phyloP scores from a whole-genome alignment of 2,113 vertebrate genomes.

The Carassius gibelio region DNA sequence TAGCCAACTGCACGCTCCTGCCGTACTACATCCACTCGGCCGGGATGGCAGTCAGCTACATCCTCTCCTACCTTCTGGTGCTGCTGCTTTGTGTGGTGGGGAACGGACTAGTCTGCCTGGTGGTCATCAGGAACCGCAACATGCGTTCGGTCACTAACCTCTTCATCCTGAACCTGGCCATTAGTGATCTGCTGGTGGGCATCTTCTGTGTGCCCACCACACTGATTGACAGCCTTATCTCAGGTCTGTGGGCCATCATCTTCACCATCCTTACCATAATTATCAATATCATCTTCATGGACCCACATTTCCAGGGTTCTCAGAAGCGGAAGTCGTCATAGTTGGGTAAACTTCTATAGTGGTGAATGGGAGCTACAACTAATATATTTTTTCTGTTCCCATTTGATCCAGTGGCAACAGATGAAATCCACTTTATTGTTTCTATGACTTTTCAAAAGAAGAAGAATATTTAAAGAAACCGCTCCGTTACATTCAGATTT shows the following conservation, averaged over 20 bases:
- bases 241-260: neutral
- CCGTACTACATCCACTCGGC: constrained; percentile 54
- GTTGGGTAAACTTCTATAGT: too few species aligned
- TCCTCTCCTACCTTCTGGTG: constrained; percentile 52
- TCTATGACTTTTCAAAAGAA: too few species aligned
- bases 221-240: neutral
- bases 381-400: too few species aligned
- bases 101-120: constrained; percentile 57
- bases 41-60: constrained; percentile 48
- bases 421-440: too few species aligned
- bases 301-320: too few species aligned
- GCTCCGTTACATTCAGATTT: neutral
- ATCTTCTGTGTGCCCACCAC: neutral
- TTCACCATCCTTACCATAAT: too few species aligned
- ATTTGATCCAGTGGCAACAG: too few species aligned
- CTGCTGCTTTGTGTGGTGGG: constrained; percentile 55
- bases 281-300: too few species aligned
- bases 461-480: too few species aligned
- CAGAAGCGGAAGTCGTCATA: too few species aligned
- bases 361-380: too few species aligned
- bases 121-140: constrained; percentile 57
- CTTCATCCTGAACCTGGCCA: neutral
- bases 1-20: constrained; percentile 37
- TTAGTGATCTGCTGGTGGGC: neutral
- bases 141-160: constrained; percentile 49